Conservation (phyloP, 1,140 invertebrate species). For the Aphelenchoides avenae region DNA sequence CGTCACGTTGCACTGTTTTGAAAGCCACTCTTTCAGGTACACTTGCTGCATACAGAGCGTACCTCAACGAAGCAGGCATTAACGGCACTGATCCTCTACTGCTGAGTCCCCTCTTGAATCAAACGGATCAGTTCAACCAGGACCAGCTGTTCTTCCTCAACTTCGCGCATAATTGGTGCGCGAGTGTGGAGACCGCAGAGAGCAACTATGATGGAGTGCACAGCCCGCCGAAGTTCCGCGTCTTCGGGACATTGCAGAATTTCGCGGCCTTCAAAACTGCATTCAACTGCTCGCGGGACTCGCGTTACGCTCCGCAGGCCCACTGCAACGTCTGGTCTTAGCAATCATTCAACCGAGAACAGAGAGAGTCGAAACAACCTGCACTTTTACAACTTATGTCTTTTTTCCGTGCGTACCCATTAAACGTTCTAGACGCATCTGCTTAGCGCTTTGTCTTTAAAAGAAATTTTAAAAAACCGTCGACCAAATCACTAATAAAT, state of each 20-base stretch:
- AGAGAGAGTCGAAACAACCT: too few species aligned
- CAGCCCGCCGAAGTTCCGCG: constrained; percentile 45
- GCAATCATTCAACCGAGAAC: too few species aligned
- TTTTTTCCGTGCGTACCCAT: too few species aligned
- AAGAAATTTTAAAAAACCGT: too few species aligned
- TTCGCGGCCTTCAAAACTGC: constrained; percentile 52
- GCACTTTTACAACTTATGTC: too few species aligned
- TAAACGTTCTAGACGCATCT: too few species aligned
- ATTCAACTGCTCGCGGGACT: constrained; percentile 44
- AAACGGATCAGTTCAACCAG: constrained; percentile 26
- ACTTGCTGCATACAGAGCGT: constrained; percentile 29
- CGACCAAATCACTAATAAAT: too few species aligned
- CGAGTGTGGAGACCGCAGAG: too few species aligned
- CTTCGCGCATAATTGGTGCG: constrained; percentile 27
- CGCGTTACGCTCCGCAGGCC: constrained; percentile 35
- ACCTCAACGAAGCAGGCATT: constrained; percentile 11
- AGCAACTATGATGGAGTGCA: constrained; percentile 15
- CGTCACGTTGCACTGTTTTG: too few species aligned
- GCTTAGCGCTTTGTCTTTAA: too few species aligned
- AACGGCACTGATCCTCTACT: constrained; percentile 32
- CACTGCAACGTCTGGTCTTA: constrained; percentile 54
- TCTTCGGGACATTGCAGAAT: constrained; percentile 52
- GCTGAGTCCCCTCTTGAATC: constrained; percentile 24
- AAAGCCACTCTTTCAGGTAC: too few species aligned
- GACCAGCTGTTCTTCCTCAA: constrained; percentile 47